A percentile compares a stretch with the other conserved stretches of the same genome.
These are phyloP conservation scores for Amphiprion ocellaris DNA, from an alignment of 2,113 vertebrate genomes.

Conservation along the genomic window DNA sequence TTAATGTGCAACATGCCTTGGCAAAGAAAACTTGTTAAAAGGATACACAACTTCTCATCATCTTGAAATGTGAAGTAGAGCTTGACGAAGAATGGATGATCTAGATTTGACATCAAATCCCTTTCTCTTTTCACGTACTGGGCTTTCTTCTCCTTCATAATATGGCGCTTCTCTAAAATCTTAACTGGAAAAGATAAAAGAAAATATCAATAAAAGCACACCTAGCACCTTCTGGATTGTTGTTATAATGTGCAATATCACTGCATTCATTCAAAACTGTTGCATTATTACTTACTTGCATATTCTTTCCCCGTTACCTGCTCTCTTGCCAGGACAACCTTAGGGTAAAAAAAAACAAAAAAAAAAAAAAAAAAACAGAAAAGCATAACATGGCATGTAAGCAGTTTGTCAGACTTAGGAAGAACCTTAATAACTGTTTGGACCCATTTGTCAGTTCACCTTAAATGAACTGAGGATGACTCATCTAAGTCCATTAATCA, in stretches of 20 bases:
- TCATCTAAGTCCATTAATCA: conserved; percentile 69
- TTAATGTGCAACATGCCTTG: background rate
- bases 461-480: conserved; percentile 56
- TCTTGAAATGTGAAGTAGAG: conserved; percentile 99
- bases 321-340: conserved; percentile 98
- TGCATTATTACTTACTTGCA: conserved; percentile 90
- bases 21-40: conserved; percentile 69
- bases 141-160: conserved; percentile 99
- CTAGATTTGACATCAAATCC: conserved; percentile 97
- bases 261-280: background rate
- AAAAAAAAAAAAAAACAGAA: conserved; percentile 15
- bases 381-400: conserved; percentile 13
- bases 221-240: background rate
- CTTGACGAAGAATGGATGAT: conserved; percentile 98
- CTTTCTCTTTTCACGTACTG: conserved; percentile 97
- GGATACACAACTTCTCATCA: conserved; percentile 99
- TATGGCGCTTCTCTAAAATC: conserved; percentile 98
- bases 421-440: conserved; percentile 3
- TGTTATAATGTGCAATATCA: background rate
- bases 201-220: conserved; percentile 1
- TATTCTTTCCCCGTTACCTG: conserved; percentile 94
- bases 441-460: conserved; percentile 40
- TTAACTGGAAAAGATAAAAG: conserved; percentile 88
- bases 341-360: conserved; percentile 17
- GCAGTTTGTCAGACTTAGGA: conserved; percentile 25